phyloP scores from a whole-genome alignment of 1,140 invertebrate genomes.

The Aphelinus certus region DNA sequence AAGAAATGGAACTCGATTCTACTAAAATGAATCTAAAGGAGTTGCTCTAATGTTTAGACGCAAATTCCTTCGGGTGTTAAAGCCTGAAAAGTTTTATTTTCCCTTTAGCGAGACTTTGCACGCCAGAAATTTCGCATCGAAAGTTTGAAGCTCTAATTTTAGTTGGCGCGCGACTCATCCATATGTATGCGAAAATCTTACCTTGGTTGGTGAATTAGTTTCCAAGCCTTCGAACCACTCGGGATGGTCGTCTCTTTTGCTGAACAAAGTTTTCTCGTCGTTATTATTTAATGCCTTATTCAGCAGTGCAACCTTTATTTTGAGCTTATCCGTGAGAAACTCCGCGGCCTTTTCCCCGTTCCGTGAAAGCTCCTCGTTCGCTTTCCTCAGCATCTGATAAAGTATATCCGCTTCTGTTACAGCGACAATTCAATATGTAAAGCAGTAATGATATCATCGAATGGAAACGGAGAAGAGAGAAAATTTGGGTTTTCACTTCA shows the following conservation, averaged over 20 bases:
- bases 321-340: conserved; percentile 74
- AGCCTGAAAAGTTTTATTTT: too few relatives aligned
- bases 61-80: too few relatives aligned
- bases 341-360: conserved; percentile 70
- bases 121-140: too few relatives aligned
- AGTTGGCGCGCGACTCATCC: too few relatives aligned
- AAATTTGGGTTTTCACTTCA: too few relatives aligned
- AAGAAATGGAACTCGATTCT: too few relatives aligned
- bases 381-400: conserved; percentile 70
- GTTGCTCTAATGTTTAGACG: too few relatives aligned
- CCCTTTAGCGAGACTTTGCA: too few relatives aligned
- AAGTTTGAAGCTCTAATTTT: too few relatives aligned
- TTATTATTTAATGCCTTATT: conserved; percentile 65
- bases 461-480: too few relatives aligned
- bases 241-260: conserved; percentile 71
- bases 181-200: conserved; percentile 23
- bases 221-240: conserved; percentile 81
- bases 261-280: conserved; percentile 67
- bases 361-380: conserved; percentile 72
- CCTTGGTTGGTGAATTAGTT: conserved; percentile 74
- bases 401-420: conserved; percentile 70
- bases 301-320: conserved; percentile 68
- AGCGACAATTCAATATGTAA: conserved; percentile 11
- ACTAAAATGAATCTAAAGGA: too few relatives aligned
- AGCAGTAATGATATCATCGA: too few relatives aligned